Evolutionary conservation across 2,113 vertebrate genomes (phyloP), one percentile per base, ranked within the genome.

Genomic region (Urocolius indicus): DNA sequence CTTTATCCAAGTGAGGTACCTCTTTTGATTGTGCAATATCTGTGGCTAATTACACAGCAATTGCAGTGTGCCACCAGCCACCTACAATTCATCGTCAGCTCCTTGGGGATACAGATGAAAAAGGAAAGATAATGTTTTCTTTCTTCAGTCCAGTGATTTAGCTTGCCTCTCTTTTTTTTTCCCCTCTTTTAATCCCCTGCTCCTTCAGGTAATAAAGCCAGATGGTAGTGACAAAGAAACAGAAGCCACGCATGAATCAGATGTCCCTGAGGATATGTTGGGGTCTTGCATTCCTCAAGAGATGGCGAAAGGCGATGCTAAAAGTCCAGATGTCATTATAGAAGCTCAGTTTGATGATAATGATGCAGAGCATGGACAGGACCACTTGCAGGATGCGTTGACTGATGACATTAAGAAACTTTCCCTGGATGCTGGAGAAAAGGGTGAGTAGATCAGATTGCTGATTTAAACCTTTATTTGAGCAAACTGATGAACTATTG

Each of bases 181-280:
- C 77, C 74, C 86, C 38, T 62, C 38, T 69, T 76, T 85, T 77
- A 80, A 91, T 88, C 72, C 71, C 36, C 62, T 67, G 51, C 83
- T 81, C 95, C 67, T 97, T 65, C 92, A 99, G 99, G 98, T 99
- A 82, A 97, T 98, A 96, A 98, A 98, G 93, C 97, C 98, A 41
- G 99, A 98, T 83, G 96, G 85, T 62, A 91, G 81, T 87, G 98
- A 99, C 66, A 98, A 72, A 92, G 98, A 98, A 87, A 93, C 97
- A 86, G 98, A 99, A 87, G 97, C 96, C 43, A 63, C 90, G 29
- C 97, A 97, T 88, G 98, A 98, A 91, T 95, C 98, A 62, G 85
- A 84, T 6, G 13, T 94, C 76, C 87, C 97, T 0, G 95, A 95
- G 92, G 96, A 96, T 43, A 43, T 90, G 49, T 0, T 96, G 89